Evolutionary conservation across 2,113 vertebrate genomes (phyloP).

Genomic region (Ivindomyrus marchei): DNA sequence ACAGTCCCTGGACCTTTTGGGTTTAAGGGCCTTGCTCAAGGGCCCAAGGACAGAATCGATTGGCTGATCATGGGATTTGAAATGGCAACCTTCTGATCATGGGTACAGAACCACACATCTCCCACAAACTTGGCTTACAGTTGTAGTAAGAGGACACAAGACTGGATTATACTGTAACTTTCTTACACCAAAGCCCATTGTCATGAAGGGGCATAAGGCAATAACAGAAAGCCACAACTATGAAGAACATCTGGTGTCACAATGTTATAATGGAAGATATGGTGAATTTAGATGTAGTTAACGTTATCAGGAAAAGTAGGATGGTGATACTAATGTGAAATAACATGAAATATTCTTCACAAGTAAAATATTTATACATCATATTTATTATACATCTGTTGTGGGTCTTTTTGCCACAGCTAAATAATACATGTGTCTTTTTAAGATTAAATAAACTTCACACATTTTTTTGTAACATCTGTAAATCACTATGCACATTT

Average conservation of each 20-base stretch:
- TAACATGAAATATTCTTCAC: background rate
- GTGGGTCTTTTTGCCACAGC: background rate
- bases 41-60: background rate
- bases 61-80: background rate
- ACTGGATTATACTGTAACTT: background rate
- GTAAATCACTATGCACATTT: background rate
- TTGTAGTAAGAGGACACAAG: background rate
- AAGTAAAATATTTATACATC: background rate
- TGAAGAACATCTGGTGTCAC: background rate
- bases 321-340: background rate
- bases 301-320: background rate
- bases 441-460: background rate
- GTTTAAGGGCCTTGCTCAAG: background rate
- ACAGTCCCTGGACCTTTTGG: background rate
- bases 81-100: background rate
- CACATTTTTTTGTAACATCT: background rate
- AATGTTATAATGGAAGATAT: background rate
- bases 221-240: background rate
- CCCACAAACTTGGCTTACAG: background rate
- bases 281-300: background rate
- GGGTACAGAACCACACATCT: background rate
- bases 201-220: background rate
- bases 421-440: background rate
- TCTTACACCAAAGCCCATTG: background rate
- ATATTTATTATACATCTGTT: background rate